Percentiles rank a stretch among this genome's conserved stretches.
These are phyloP conservation scores for Leptopilina drosophilae DNA, from an alignment of 2,888 invertebrate genomes.

Conservation along the genomic window DNA sequence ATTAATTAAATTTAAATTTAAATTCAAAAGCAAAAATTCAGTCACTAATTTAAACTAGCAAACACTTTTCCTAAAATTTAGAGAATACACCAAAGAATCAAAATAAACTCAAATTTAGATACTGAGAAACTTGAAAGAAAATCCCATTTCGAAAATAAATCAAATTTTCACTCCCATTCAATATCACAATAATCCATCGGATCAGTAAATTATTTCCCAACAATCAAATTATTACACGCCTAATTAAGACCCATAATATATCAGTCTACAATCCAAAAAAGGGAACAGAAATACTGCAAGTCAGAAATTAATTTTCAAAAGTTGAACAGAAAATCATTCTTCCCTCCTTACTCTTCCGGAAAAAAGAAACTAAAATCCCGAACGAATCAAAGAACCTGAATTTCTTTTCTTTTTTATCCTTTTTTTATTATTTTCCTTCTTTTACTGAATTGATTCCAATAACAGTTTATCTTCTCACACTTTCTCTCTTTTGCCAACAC, in stretches of 20 bases:
- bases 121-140: too few relatives aligned
- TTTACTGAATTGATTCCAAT: neutral
- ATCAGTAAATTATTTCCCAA: too few relatives aligned
- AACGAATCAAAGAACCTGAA: neutral
- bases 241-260: neutral
- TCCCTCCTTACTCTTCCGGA: neutral
- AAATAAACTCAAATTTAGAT: too few relatives aligned
- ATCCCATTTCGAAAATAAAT: too few relatives aligned
- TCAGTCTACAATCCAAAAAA: neutral
- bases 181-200: neutral
- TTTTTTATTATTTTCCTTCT: neutral
- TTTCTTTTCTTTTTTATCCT: neutral
- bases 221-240: neutral
- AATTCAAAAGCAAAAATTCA: too few relatives aligned
- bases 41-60: too few relatives aligned
- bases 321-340: too few relatives aligned
- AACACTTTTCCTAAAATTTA: too few relatives aligned
- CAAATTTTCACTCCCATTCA: too few relatives aligned
- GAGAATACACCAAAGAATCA: too few relatives aligned
- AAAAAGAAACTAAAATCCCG: neutral
- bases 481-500: conserved; percentile 9
- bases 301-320: neutral
- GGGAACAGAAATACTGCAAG: neutral
- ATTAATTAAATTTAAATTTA: too few relatives aligned
- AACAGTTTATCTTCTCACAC: conserved; percentile 19